Base-by-base conservation (phyloP, 2,797 vertebrate species). In the Siniperca obscura region DNA sequence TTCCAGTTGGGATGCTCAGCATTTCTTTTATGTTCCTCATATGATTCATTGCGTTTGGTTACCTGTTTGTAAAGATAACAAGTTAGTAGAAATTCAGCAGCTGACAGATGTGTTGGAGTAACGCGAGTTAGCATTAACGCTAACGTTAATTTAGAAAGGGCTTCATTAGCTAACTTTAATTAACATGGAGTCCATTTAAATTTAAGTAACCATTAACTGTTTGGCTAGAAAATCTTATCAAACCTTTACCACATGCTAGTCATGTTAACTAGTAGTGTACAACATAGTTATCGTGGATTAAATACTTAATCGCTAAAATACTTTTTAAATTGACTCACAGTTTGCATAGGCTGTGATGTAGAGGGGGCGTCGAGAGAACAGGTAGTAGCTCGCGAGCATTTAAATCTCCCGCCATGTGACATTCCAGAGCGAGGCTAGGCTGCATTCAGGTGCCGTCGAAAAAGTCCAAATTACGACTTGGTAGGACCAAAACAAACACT, bases 1-100 rank as follows among this genome's bases (percentile, higher is more conserved):
- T 91, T 85, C 82, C 94, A 9, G 82, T 53, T 10, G 94, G 90
- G 67, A 94, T 90, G 77, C 59, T 94, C 80, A 96, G 85, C 79
- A 94, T 91, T 69, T 96, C 94, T 76, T 95, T 96, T 27, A 96
- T 94, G 80, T 91, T 95, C 91, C 80, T 94, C 6, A 89, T 36
- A 44, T 94, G 91, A 86, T 94, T 95, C 96, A 96, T 96, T 80
- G 75, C 4, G 38, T 70, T 27, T 13, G 5, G 22, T 70, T 50
- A 36, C 65, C 90, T 92, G 84, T 81, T 76, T 36, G 36, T 56
- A 73, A 81, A 81, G 2, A 80, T 1, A 80, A 78, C 0, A 72
- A 21, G 57, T 80, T 61, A 80, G n/a, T 1, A 61, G 2, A 13
- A 69, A 13, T 7, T 59, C 16, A 79, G 11, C 38, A 55, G 56